Evolutionary conservation across 2,797 vertebrate genomes (phyloP).

Genomic region (Enteromius unitaeniatus): DNA sequence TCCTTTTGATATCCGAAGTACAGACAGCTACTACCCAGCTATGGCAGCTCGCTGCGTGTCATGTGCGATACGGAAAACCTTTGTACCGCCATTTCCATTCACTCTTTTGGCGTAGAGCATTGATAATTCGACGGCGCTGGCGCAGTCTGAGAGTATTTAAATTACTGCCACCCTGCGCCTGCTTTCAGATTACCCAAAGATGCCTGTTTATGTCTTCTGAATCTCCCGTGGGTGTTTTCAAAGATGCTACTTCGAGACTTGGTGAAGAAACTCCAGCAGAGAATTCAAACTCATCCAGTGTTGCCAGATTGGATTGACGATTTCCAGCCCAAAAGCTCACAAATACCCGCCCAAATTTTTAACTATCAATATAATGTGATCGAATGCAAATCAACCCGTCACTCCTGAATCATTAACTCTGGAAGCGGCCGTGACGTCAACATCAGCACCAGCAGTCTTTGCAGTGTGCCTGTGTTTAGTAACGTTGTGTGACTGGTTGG

Average conservation of each 20-base stretch:
- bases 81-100: conserved; percentile 45
- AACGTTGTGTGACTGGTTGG: too few relatives aligned
- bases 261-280: conserved; percentile 36
- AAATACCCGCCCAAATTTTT: too few relatives aligned
- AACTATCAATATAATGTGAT: too few relatives aligned
- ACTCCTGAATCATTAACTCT: too few relatives aligned
- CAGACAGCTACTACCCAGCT: conserved; percentile 23
- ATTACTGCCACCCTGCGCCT: conserved; percentile 44
- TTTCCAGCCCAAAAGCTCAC: too few relatives aligned
- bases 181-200: conserved; percentile 22
- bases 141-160: conserved; percentile 48
- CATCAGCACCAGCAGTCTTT: too few relatives aligned
- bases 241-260: conserved; percentile 40
- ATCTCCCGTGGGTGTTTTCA: conserved; percentile 44
- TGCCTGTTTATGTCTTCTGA: conserved; percentile 8
- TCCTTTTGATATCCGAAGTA: conserved; percentile 43
- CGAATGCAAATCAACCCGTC: too few relatives aligned
- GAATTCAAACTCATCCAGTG: conserved; percentile 56
- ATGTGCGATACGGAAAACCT: conserved; percentile 29
- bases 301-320: too few relatives aligned
- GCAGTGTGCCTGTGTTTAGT: too few relatives aligned
- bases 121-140: conserved; percentile 39
- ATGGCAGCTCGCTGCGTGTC: conserved; percentile 40
- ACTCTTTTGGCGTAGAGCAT: not conserved
- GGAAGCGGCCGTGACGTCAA: too few relatives aligned